Evolutionary conservation across 2,888 invertebrate genomes (phyloP), one percentile per base, ranked within the genome.

Genomic region (Drosophila diplacantha): DNA sequence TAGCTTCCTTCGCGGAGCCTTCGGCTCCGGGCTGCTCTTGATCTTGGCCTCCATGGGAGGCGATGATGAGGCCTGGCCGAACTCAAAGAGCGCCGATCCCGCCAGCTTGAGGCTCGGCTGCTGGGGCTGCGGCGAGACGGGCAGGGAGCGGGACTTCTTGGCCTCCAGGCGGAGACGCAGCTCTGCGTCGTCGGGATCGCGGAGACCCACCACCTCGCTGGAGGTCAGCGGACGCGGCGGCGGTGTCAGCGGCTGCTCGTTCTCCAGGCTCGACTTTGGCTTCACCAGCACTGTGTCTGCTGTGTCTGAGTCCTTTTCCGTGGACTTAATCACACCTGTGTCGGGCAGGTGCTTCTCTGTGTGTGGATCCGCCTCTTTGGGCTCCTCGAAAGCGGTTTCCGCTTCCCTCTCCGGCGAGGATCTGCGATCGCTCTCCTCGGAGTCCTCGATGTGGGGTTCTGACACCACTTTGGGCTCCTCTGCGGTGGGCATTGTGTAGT

Each of bases 191-290:
- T 61, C 65, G 26, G 81, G 75, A 11, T 78, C 75, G 2, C 71
- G 74, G 29, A 74, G 74, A 3, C 85, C 86, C 3, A 86, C 85
- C 22, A 85, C 85, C 61, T 85, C 86, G 26, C 86, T 86, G 59
- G 86, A 86, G 37, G 86, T 86, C 16, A 86, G 61, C 0, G 86
- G 86, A 3, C 87, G 83, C 29, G 87, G 87, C 7, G 87, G 87
- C n/a, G 87, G 86, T 24, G 85, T 84, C 55, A 85, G 44, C 4
- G 72, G 41, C 31, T 71, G 55, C 7, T 74, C 76, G 8, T 58
- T 69, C 35, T 61, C 26, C 47, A 57, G 38, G 49, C 50, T 66
- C 44, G 64, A 52, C 56, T 64, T 44, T 3, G 57, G 34, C 24
- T 59, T 41, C 7, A 34, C 50, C 47, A 22, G 22, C 34, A 34